phyloP scores from a whole-genome alignment of 2,797 vertebrate species.

The Potorous gilbertii region DNA sequence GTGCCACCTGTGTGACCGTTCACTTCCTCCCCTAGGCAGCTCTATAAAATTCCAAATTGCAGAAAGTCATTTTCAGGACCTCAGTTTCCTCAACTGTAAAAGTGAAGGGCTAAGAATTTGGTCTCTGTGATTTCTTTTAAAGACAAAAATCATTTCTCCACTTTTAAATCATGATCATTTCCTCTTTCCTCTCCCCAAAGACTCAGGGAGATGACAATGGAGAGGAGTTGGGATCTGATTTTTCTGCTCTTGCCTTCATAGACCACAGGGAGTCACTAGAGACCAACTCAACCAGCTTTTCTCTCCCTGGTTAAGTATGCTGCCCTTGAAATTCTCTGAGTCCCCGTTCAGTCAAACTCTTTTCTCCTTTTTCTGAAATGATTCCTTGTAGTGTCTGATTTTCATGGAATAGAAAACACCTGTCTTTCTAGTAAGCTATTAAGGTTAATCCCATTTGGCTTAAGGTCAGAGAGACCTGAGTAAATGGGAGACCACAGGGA shows the following conservation, averaged over 20 bases:
- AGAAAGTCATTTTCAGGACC: conserved; percentile 47
- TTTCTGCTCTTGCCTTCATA: background rate
- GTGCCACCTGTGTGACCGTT: background rate
- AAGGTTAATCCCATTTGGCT: background rate
- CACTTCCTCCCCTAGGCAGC: background rate
- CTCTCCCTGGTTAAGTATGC: background rate
- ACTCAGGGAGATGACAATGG: conserved; percentile 8
- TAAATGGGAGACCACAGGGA: background rate
- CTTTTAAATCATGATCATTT: conserved; percentile 55
- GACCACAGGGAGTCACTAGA: conserved; percentile 25
- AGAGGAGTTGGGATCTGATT: background rate
- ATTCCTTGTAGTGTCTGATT: background rate
- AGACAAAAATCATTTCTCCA: conserved; percentile 51
- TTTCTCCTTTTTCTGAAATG: conserved; percentile 38
- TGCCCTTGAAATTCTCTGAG: background rate
- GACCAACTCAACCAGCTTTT: background rate
- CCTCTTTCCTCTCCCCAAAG: conserved; percentile 55
- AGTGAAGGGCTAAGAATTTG: background rate
- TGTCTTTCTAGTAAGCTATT: background rate
- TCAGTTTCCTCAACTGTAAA: conserved; percentile 58
- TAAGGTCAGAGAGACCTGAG: background rate
- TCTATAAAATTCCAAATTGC: conserved; percentile 54
- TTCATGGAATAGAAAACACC: background rate
- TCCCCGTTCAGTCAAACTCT: background rate
- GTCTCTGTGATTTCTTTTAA: conserved; percentile 42